Percentiles rank a stretch among this genome's conserved stretches.
phyloP scores from a whole-genome alignment of 2,113 vertebrate species.

The Delphinapterus leucas region DNA sequence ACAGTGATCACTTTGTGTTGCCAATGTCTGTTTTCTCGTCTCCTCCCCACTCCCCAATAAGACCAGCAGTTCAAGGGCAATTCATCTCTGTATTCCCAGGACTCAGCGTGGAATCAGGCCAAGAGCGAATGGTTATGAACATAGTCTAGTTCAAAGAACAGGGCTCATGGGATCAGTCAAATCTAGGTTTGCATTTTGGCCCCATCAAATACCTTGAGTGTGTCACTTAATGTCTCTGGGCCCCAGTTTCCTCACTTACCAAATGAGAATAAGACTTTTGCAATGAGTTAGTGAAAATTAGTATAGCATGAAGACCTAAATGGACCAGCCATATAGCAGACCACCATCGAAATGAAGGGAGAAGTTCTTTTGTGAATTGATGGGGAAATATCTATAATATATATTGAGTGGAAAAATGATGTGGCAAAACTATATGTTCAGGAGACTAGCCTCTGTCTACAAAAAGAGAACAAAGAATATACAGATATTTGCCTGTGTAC shows the following conservation, averaged over 20 bases:
- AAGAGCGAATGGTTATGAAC: slow-evolving; percentile 23
- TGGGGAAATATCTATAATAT: background rate
- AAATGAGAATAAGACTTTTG: background rate
- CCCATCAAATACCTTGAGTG: background rate
- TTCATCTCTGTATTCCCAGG: background rate
- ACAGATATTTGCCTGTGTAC: background rate
- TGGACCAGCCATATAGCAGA: background rate
- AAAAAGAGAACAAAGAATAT: background rate
- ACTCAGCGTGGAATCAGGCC: background rate
- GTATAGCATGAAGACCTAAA: background rate
- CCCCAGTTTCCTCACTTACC: slow-evolving; percentile 4
- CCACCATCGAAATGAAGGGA: slow-evolving; percentile 3
- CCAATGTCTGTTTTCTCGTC: slow-evolving; percentile 11
- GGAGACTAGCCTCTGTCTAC: background rate
- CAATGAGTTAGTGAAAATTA: slow-evolving; percentile 2
- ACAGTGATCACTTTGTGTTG: background rate
- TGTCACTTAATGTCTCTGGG: background rate
- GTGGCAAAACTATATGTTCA: background rate
- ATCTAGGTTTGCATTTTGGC: background rate
- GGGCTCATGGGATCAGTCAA: background rate
- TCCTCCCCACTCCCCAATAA: background rate
- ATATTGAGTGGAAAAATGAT: slow-evolving; percentile 8
- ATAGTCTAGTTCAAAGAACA: slow-evolving; percentile 25
- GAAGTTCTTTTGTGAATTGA: background rate
- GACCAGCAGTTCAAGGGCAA: background rate